Evolutionary conservation across 2,888 invertebrate genomes (phyloP), one percentile per base, ranked within the genome.

Genomic region (Elysia crispata): DNA sequence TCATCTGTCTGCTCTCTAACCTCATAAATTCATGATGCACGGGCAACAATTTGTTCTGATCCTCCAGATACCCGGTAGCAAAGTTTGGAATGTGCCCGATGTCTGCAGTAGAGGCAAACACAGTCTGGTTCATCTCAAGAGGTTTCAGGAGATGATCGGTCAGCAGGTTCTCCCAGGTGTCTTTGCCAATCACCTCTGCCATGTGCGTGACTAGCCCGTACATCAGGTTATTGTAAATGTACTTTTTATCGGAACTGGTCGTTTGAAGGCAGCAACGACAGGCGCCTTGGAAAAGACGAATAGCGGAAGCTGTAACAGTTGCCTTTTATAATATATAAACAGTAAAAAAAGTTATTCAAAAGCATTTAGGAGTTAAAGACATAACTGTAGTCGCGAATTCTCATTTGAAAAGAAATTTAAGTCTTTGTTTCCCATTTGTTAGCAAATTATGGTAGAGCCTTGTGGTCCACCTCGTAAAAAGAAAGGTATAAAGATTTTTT

Each of bases 201-300:
- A 91, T 83, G 70, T 86, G 82, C 8, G 89, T 86, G 30, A 87
- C 82, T 33, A 91, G 76, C 0, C 90, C 91, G 78, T 90, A 91
- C 89, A 91, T 87, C 6, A 90, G 78, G 81, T 90, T 91, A 76
- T 86, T 91, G 84, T 90, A 90, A 72, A 86, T 83, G 79, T 85
- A 89, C 41, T 88, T 89, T 1, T 83, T 85, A n/a, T 11, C 91
- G 85, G 81, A 90, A 91, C 6, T 84, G 84, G 6, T 85, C 83
- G 20, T 69, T 80, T 0, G 83, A 50, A n/a, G 73, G 67, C n/a
- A 88, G 79, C 64, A 83, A 80, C 41, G 83, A 83, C 11, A 88
- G 28, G 0, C 86, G 83, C 13, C 87, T 88, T 83, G 15, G 3
- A 11, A 11, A 6, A 41, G n/a, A n/a, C n/a, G n/a, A n/a, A n/a